These are phyloP conservation scores for Rhyacophila brunnea DNA, from an alignment of 1,140 invertebrate species.

Conservation along the genomic window DNA sequence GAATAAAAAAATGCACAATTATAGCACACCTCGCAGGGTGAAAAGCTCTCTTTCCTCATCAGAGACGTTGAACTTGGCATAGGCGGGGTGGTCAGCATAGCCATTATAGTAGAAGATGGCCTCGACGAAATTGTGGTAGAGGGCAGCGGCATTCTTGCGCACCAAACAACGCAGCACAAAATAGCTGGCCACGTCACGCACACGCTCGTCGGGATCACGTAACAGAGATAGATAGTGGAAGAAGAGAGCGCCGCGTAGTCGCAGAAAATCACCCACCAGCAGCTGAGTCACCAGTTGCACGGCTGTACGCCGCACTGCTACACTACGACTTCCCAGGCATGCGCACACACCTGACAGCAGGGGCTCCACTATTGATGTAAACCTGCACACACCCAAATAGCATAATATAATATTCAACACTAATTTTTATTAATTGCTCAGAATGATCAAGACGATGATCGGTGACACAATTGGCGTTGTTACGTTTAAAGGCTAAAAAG, in stretches of 20 bases:
- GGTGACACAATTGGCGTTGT: too few species aligned
- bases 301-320: slow-evolving; percentile 23
- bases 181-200: slow-evolving; percentile 26
- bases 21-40: slow-evolving; percentile 30
- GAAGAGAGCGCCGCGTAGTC: slow-evolving; percentile 20
- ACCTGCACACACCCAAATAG: slow-evolving; percentile 12
- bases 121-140: slow-evolving; percentile 31
- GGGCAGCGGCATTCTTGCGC: slow-evolving; percentile 14
- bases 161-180: slow-evolving; percentile 25
- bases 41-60: slow-evolving; percentile 26
- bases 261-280: slow-evolving; percentile 29
- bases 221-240: slow-evolving; percentile 31
- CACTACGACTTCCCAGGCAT: slow-evolving; percentile 19
- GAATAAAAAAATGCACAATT: too few species aligned
- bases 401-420: neutral
- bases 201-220: slow-evolving; percentile 22
- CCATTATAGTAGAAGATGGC: slow-evolving; percentile 28
- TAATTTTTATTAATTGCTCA: neutral
- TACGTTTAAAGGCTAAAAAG: too few species aligned
- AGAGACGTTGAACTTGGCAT: slow-evolving; percentile 18
- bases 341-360: slow-evolving; percentile 23
- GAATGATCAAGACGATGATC: too few species aligned
- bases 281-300: slow-evolving; percentile 30
- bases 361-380: slow-evolving; percentile 31
- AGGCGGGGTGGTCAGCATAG: slow-evolving; percentile 15